Percentiles rank a stretch among this genome's conserved stretches.
Conservation (phyloP, 2,113 vertebrate species). For the Eptatretus burgeri region DNA sequence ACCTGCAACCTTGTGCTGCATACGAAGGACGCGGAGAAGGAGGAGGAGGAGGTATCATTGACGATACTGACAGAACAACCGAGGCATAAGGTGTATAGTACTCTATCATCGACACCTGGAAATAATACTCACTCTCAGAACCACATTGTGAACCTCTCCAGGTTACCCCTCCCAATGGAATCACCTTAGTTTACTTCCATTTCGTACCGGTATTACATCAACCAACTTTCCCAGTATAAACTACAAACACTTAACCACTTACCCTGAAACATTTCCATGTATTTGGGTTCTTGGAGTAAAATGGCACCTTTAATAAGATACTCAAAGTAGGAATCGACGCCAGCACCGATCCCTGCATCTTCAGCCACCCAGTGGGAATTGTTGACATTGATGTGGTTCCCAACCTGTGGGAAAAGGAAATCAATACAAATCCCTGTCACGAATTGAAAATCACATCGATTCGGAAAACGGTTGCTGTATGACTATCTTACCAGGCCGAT, state of each 20-base stretch:
- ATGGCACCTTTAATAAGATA: slow-evolving; percentile 90
- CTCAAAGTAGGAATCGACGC: slow-evolving; percentile 85
- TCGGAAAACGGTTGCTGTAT: no score
- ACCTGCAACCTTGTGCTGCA: no score
- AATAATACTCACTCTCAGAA: no score
- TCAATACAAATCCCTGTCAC: neutral
- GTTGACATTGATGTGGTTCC: slow-evolving; percentile 77
- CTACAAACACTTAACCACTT: neutral
- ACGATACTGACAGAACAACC: no score
- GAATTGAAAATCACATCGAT: neutral
- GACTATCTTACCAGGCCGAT: slow-evolving; percentile 50
- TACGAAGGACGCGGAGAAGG: no score
- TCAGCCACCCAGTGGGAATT: slow-evolving; percentile 88
- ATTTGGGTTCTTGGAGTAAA: slow-evolving; percentile 54
- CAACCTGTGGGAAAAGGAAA: slow-evolving; percentile 29
- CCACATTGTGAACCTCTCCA: no score
- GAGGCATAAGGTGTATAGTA: no score
- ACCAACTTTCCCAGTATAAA: neutral
- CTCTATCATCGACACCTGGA: no score
- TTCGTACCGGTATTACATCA: no score
- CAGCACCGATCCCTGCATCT: slow-evolving; percentile 74
- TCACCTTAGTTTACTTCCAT: no score
- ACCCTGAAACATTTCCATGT: slow-evolving; percentile 63
- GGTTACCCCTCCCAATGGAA: no score
- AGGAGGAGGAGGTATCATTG: no score